These are phyloP conservation scores for Acleris cristana DNA, from an alignment of 2,888 invertebrate species.

Conservation along the genomic window DNA sequence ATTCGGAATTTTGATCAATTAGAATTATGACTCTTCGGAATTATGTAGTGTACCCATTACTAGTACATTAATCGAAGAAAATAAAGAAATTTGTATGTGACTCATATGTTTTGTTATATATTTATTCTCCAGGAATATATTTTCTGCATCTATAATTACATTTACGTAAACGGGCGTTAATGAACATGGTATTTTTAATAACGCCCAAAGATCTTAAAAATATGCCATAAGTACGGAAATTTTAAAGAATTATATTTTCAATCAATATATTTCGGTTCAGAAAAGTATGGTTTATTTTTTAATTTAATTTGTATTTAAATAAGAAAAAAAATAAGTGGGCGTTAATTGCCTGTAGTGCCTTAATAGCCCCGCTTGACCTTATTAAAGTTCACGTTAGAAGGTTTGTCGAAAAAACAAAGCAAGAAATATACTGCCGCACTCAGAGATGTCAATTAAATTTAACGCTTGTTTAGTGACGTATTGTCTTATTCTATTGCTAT, in stretches of 20 bases:
- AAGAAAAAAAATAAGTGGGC: neutral
- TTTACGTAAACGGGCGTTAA: neutral
- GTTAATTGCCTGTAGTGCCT: neutral
- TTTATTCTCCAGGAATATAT: neutral
- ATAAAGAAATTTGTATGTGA: neutral
- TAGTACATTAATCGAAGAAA: too few relatives aligned
- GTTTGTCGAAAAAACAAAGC: too few relatives aligned
- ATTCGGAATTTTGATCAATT: too few relatives aligned
- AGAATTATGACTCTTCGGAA: too few relatives aligned
- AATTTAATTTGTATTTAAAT: neutral
- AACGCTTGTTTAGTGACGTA: too few relatives aligned
- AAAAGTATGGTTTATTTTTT: neutral
- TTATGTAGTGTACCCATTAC: too few relatives aligned
- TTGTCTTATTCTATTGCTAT: too few relatives aligned
- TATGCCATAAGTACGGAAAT: neutral
- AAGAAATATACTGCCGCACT: too few relatives aligned
- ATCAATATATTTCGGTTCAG: neutral
- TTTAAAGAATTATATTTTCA: neutral
- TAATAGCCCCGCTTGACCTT: too few relatives aligned
- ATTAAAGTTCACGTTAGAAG: too few relatives aligned
- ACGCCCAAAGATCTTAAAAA: neutral
- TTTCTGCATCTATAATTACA: neutral
- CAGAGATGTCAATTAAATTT: too few relatives aligned
- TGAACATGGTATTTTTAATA: neutral
- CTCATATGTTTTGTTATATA: too few relatives aligned